A percentile compares a stretch with the other conserved stretches of the same genome.
Evolutionary conservation across 1,140 invertebrate species (phyloP).

Genomic region (Drosophila paulistorum): DNA sequence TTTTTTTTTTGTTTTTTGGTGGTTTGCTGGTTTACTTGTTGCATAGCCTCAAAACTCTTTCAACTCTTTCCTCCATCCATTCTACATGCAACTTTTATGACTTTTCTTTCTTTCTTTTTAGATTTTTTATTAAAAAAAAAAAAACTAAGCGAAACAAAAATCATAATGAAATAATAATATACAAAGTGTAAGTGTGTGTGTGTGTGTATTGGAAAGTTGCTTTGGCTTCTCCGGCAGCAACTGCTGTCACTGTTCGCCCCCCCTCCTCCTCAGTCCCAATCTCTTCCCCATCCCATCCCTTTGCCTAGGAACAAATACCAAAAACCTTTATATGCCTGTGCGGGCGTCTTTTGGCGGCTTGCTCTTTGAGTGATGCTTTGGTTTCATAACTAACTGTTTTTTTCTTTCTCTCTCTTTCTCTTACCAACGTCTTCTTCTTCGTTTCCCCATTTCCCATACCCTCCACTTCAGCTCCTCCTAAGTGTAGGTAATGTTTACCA

Average conservation of each 20-base stretch:
- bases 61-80: conserved; percentile 45
- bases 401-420: conserved; percentile 26
- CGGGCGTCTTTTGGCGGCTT: conserved; percentile 70
- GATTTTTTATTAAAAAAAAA: conserved; percentile 37
- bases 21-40: conserved; percentile 28
- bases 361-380: conserved; percentile 76
- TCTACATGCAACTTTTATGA: conserved; percentile 39
- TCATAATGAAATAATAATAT: conserved; percentile 70
- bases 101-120: conserved; percentile 31
- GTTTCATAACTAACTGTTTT: conserved; percentile 78
- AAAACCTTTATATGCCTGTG: conserved; percentile 38
- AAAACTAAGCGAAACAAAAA: conserved; percentile 65
- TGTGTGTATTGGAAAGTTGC: conserved; percentile 70
- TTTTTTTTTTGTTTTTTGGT: conserved; percentile 34
- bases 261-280: conserved; percentile 3
- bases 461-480: conserved; percentile 27
- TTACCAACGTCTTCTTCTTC: conserved; percentile 36
- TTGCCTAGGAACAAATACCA: background rate
- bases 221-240: conserved; percentile 56
- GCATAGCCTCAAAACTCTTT: conserved; percentile 45
- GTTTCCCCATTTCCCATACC: conserved; percentile 46
- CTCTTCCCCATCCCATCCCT: background rate
- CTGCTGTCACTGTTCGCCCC: conserved; percentile 56
- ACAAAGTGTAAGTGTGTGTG: conserved; percentile 37
- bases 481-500: conserved; percentile 80